Conservation (phyloP, 2,888 invertebrate species). For the Luffia ferchaultella region DNA sequence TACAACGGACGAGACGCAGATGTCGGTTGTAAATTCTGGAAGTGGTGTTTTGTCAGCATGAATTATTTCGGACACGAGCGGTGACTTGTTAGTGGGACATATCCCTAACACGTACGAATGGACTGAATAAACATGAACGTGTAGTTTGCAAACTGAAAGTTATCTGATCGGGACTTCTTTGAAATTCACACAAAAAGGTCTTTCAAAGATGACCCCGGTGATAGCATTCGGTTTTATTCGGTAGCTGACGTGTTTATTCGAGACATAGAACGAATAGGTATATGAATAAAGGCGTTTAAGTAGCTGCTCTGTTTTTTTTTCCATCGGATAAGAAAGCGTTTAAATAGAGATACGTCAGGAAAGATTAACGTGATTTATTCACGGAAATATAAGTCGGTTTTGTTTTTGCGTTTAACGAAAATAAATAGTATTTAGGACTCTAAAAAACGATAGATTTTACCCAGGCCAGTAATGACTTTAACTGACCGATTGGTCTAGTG, state of each 20-base stretch:
- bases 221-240: constrained; percentile 29
- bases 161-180: constrained; percentile 43
- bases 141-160: constrained; percentile 43
- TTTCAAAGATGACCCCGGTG: constrained; percentile 35
- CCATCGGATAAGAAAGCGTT: too few relatives aligned
- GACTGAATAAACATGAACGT: constrained; percentile 22
- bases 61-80: neutral
- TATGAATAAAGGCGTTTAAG: neutral
- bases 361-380: too few relatives aligned
- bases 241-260: neutral
- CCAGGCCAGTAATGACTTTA: too few relatives aligned
- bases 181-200: constrained; percentile 32
- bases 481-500: too few relatives aligned
- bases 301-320: neutral
- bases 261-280: too few relatives aligned
- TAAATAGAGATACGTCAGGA: too few relatives aligned
- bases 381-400: too few relatives aligned
- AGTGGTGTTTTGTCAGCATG: neutral
- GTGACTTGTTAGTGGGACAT: neutral
- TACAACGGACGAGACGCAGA: neutral
- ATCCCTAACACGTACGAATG: neutral
- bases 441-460: too few relatives aligned
- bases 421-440: too few relatives aligned
- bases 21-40: neutral
- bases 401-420: too few relatives aligned